A percentile compares a stretch with the other conserved stretches of the same genome.
Evolutionary conservation across 2,797 vertebrate genomes (phyloP).

Genomic region (Sebastes kiyomatsui): DNA sequence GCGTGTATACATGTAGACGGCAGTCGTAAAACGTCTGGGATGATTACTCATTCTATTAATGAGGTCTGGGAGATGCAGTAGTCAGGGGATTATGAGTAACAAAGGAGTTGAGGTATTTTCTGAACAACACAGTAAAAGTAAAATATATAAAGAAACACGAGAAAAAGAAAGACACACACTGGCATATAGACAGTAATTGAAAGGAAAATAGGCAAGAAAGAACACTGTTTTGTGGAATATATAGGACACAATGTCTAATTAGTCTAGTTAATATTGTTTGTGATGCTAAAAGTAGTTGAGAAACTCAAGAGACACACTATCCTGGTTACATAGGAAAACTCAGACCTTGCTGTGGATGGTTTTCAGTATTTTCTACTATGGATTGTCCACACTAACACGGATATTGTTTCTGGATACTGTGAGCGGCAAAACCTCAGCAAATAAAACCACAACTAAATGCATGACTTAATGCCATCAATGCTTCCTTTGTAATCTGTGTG

Average conservation of each 20-base stretch:
- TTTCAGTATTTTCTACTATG: neutral
- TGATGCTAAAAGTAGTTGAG: neutral
- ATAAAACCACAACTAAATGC: neutral
- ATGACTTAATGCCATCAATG: neutral
- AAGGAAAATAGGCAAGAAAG: neutral
- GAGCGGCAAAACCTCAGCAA: neutral
- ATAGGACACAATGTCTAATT: neutral
- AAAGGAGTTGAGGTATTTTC: neutral
- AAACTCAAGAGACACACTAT: neutral
- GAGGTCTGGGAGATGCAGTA: neutral
- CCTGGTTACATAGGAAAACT: neutral
- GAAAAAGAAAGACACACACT: neutral
- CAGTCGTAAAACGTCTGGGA: constrained; percentile 1
- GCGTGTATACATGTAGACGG: constrained; percentile 1
- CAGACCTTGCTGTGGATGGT: neutral
- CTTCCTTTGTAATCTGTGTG: neutral
- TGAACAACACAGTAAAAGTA: neutral
- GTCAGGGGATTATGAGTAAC: neutral
- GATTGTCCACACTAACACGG: neutral
- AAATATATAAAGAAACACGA: neutral
- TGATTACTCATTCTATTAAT: constrained; percentile 21
- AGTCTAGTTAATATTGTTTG: neutral
- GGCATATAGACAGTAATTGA: neutral
- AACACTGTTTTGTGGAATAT: neutral
- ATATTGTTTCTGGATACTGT: neutral